A percentile compares a stretch with the other conserved stretches of the same genome.
phyloP scores from a whole-genome alignment of 2,888 invertebrate species.

The Caenorhabditis sp. region DNA sequence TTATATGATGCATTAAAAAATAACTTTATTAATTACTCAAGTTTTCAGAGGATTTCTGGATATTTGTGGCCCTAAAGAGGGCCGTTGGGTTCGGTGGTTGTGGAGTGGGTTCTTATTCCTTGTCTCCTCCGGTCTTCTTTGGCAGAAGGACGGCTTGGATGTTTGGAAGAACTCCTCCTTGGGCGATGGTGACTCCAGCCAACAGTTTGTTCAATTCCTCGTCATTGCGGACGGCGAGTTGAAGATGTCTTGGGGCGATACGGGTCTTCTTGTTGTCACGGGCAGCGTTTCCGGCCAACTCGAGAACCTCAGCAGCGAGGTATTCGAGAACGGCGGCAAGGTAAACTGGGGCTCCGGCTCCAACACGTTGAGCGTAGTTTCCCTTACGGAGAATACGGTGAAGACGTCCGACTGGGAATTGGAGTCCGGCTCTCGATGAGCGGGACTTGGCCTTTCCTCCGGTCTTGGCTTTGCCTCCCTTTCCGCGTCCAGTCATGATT shows the following conservation, averaged over 20 bases:
- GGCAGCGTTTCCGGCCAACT: slow-evolving; percentile 84
- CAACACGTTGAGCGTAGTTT: slow-evolving; percentile 81
- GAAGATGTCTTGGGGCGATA: slow-evolving; percentile 81
- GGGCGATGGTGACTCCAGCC: slow-evolving; percentile 89
- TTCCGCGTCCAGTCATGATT: slow-evolving; percentile 89
- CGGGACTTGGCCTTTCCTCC: slow-evolving; percentile 78
- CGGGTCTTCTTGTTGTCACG: slow-evolving; percentile 85
- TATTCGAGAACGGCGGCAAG: slow-evolving; percentile 81
- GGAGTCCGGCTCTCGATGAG: slow-evolving; percentile 82
- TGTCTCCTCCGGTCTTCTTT: slow-evolving; percentile 80
- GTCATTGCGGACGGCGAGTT: slow-evolving; percentile 68
- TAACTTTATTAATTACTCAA: not conserved
- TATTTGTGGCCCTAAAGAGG: slow-evolving; percentile 79
- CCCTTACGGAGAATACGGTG: slow-evolving; percentile 81
- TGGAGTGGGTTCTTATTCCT: slow-evolving; percentile 58
- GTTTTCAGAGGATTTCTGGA: slow-evolving; percentile 5
- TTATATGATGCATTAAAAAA: too few relatives aligned
- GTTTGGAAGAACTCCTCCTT: slow-evolving; percentile 89
- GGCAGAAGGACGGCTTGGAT: slow-evolving; percentile 82
- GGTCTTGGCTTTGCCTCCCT: slow-evolving; percentile 84
- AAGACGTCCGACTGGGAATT: slow-evolving; percentile 83
- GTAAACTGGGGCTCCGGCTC: slow-evolving; percentile 82
- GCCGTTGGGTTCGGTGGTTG: slow-evolving; percentile 76
- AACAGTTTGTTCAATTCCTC: slow-evolving; percentile 75
- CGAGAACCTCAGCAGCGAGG: slow-evolving; percentile 80